A percentile compares a stretch with the other conserved stretches of the same genome.
Conservation (phyloP, 2,113 vertebrate species). For the Psilopsiagon aymara region DNA sequence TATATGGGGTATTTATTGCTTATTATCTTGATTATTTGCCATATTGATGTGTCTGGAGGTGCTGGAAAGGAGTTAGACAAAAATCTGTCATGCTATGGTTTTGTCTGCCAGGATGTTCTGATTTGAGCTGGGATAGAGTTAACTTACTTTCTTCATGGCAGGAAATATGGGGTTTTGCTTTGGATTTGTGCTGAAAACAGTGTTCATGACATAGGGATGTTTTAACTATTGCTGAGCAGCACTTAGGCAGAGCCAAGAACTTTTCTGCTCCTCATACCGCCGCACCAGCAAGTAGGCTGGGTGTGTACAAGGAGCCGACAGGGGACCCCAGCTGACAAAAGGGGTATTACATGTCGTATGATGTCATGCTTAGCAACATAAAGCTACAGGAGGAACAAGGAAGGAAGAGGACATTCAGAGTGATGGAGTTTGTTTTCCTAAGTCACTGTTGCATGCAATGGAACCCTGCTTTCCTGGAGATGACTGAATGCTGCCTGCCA, state of each 20-base stretch:
- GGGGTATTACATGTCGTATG: background rate
- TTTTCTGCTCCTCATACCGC: background rate
- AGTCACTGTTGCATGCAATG: background rate
- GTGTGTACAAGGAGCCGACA: too few species aligned
- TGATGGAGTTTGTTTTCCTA: background rate
- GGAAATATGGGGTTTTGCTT: background rate
- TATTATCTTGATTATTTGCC: constrained; percentile 15
- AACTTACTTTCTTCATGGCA: background rate
- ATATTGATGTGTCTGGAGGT: background rate
- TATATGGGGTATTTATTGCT: background rate
- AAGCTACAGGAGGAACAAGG: background rate
- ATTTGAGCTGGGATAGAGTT: background rate
- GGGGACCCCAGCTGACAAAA: background rate
- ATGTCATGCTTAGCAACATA: background rate
- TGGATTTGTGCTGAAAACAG: background rate
- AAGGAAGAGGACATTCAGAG: too few species aligned
- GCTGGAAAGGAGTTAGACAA: background rate
- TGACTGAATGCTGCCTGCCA: background rate
- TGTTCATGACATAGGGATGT: background rate
- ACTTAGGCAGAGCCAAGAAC: background rate
- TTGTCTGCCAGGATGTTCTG: background rate
- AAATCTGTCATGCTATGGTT: background rate
- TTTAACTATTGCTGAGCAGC: background rate
- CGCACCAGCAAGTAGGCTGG: background rate
- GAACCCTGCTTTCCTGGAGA: background rate